Base-by-base conservation (phyloP, 2,797 vertebrate genomes). In the Morus bassanus region DNA sequence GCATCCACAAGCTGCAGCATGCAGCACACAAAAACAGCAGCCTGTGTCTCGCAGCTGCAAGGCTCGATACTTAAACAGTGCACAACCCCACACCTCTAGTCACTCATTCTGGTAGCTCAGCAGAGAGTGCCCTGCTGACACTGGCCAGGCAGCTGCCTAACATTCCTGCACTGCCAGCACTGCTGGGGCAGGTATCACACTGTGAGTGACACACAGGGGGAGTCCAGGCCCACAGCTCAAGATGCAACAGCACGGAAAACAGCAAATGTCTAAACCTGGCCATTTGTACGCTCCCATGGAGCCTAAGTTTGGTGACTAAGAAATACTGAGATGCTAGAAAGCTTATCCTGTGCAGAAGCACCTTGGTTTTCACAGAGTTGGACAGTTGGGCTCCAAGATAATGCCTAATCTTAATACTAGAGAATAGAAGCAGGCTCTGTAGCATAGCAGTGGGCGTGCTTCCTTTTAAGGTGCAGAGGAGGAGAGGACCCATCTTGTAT, bases 131-230 rank as follows among this genome's bases (percentile, higher is more conserved):
- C 31, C 54, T 57, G 37, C 21, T 64, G 72, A 39, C 5, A 6
- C 12, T 37, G 51, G 1, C 13, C 1, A 0, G 13, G 27, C 1
- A 1, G 9, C 39, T 75, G 15, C 39, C 75, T 7, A 0, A 39
- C 3, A 0, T 50, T 30, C 50, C 18, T 22, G 27, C 13, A 7
- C 21, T 57, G 48, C 18, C 53, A 59, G 18, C 1, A 2, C 28
- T 54, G 28, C 41, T 87, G 53, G 13, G 12, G 13, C 30, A 53
- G 13, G 4, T 18, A 3, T 70, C 51, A 25, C 17, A 23, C 17
- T 1, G 0, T 16, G 13, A 60, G 33, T 46, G 56, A 50, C 8
- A 43, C 18, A 18, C 9, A 31, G 0, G 0, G 6, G 15, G 54
- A n/a, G 9, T 27, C 45, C 56, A 37, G 53, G 5, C 7, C 18